Evolutionary conservation across 2,113 vertebrate species (phyloP), one percentile per base, ranked within the genome.

Genomic region (Semnornis frantzii): DNA sequence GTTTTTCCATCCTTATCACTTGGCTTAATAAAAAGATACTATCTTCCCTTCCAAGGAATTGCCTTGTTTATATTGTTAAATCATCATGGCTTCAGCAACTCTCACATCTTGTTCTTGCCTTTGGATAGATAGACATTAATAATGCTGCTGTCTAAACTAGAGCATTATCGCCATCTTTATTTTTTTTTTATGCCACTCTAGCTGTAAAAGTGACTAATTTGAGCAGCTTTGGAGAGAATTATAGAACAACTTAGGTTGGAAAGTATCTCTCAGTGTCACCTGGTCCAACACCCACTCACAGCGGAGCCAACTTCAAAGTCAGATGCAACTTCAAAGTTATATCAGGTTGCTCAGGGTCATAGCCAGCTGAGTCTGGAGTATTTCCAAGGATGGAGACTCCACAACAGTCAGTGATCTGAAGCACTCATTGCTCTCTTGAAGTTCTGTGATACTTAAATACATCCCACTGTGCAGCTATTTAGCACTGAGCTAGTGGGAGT

Each of bases 251-350:
- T 88, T 20, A 19, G 28, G 80, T 79, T 54, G 73, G 65, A 82
- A 88, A 65, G 79, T 80, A 86, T 83, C 57, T 94, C 62, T 90
- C 58, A 3, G 3, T 92, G 85, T 81, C 90, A 88, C 88, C 70
- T 93, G 93, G 59, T 90, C 66, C 39, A 68, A 93, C 81, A 0
- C 90, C 90, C 44, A 71, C 83, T 81, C 83, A 34, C 44, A 78
- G 88, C 42, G 81, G 72, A 84, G 76, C 31, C 80, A 78, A 72
- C 93, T 95, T 96, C 95, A 96, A 96, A 96, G 95, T 60, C 82
- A 94, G 42, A 72, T 58, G 65, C 62, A 82, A 90, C 93, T 95
- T 96, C 93, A 96, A 96, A 96, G 96, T 25, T 71, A 75, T 69
- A 84, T 88, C 37, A n/a, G 85, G 85, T 93, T 94, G 92, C 83